Evolutionary conservation across 2,888 invertebrate genomes (phyloP).

Genomic region (Tromatobia lineatoria): DNA sequence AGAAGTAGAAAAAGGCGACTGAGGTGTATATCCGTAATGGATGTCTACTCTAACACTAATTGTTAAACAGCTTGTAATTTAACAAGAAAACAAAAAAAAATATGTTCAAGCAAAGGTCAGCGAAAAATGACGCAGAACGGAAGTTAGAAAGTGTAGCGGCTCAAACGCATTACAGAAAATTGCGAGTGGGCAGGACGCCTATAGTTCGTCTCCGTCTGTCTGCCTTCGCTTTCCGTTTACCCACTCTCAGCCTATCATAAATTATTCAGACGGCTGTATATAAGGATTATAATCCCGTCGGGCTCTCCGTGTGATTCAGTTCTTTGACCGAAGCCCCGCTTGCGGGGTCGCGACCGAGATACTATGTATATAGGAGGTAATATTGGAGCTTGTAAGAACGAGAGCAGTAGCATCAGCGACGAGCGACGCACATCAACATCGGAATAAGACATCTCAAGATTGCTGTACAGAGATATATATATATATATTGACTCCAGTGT

Average conservation of each 20-base stretch:
- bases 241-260: slow-evolving; percentile 45
- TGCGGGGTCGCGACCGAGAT: slow-evolving; percentile 53
- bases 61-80: too few relatives aligned
- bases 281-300: slow-evolving; percentile 49
- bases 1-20: too few relatives aligned
- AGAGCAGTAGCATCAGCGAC: slow-evolving; percentile 3
- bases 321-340: slow-evolving; percentile 73
- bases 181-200: slow-evolving; percentile 19
- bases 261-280: slow-evolving; percentile 51
- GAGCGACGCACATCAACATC: slow-evolving; percentile 7
- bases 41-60: too few relatives aligned
- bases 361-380: slow-evolving; percentile 14
- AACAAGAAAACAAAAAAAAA: neutral
- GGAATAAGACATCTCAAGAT: slow-evolving; percentile 17
- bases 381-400: slow-evolving; percentile 14
- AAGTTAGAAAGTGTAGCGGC: slow-evolving; percentile 9
- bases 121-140: neutral
- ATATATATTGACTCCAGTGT: neutral
- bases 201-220: slow-evolving; percentile 8
- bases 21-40: too few relatives aligned
- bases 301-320: slow-evolving; percentile 65
- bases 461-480: slow-evolving; percentile 3
- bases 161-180: slow-evolving; percentile 20
- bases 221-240: slow-evolving; percentile 7
- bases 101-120: neutral